Conservation (phyloP, 2,113 vertebrate species). For the Oceanodroma tethys region DNA sequence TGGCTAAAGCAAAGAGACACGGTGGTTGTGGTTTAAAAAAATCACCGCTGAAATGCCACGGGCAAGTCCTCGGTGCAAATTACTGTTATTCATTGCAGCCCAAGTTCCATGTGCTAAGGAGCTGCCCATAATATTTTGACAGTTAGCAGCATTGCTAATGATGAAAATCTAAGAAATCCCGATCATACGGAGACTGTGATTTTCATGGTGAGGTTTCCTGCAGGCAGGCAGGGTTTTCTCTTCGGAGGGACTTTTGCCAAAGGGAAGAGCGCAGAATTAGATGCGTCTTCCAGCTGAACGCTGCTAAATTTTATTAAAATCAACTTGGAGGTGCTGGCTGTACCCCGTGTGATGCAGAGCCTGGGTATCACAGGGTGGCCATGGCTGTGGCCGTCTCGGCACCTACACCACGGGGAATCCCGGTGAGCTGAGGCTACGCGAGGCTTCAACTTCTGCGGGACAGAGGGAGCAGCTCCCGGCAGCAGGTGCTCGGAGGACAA, state of each 20-base stretch:
- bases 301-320: neutral
- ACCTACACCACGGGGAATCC: neutral
- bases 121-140: neutral
- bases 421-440: accelerated
- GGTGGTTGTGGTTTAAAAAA: neutral
- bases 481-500: neutral
- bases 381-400: neutral
- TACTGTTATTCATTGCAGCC: neutral
- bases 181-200: accelerated
- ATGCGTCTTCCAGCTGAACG: neutral
- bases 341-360: accelerated
- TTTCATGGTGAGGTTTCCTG: neutral
- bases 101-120: accelerated
- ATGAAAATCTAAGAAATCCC: neutral
- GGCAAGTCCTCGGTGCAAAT: neutral
- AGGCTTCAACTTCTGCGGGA: neutral
- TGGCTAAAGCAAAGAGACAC: neutral
- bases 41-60: neutral
- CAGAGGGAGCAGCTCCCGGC: neutral
- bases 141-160: neutral
- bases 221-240: neutral
- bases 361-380: accelerated
- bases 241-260: neutral
- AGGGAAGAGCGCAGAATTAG: neutral
- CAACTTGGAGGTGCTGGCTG: accelerated